Base-by-base conservation (phyloP, 2,113 vertebrate species). In the Antechinus stuartii region DNA sequence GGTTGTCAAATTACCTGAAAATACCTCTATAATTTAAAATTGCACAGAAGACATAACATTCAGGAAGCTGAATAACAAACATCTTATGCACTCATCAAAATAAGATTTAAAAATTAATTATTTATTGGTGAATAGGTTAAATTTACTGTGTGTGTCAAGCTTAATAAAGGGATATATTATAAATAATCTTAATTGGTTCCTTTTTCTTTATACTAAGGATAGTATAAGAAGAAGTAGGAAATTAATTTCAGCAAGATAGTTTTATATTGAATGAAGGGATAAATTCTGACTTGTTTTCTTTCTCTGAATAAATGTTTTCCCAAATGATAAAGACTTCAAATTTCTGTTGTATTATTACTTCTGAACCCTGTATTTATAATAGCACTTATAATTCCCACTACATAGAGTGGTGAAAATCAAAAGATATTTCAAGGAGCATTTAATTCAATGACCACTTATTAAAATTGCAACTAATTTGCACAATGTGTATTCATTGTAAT, bases 401-500 rank as follows among this genome's bases (percentile, higher is more conserved):
- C 19, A 22, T 42, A 76, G 35, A 30, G 68, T 76, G 30, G 35
- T 76, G 35, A 76, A 76, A n/a, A 76, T 76, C 35, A n/a, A 76
- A 30, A 16, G 35, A 68, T 35, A 68, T 68, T 68, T 35, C 27
- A 35, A 9, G 11, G 35, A 35, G 35, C 30, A 76, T 76, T n/a
- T 76, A 76, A n/a, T 76, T n/a, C 12, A 22, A 76, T 16, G 42
- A 76, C 68, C 68, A 76, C 68, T 42, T 76, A 76, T n/a, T 76
- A 76, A 42, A 76, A 76, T 76, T 76, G 12, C 68, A 42, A 42
- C 16, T 76, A 42, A 76, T 76, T 19, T 76, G 35, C n/a, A 76
- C 9, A 96, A 94, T 96, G 23, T 95, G 46, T 92, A 91, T 1
- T 95, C 25, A 47, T 84, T 91, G 35, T 90, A n/a, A 52, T 91